A percentile compares a stretch with the other conserved stretches of the same genome.
Evolutionary conservation across 1,140 invertebrate genomes (phyloP).

Genomic region (Lasaia peninsularis): DNA sequence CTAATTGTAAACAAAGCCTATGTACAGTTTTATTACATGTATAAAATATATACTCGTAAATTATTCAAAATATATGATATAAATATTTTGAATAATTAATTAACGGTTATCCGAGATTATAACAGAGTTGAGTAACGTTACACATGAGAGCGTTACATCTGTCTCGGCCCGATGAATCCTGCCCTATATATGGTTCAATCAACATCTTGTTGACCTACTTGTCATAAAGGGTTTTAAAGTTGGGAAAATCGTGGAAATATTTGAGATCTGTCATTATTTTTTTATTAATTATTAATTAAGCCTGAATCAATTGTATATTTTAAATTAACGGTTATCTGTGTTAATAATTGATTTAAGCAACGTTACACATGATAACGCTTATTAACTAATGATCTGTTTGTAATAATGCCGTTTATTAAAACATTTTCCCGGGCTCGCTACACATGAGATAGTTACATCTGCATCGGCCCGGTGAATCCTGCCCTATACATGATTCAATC

Average conservation of each 20-base stretch:
- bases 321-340: background rate
- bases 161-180: background rate
- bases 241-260: no score
- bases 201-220: constrained; percentile 10
- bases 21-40: background rate
- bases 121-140: constrained; percentile 5
- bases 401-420: no score
- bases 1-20: no score
- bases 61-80: background rate
- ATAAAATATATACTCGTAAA: background rate
- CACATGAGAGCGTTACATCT: constrained; percentile 7
- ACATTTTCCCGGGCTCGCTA: no score
- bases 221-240: constrained; percentile 2
- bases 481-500: constrained; percentile 7
- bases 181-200: constrained; percentile 10
- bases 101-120: background rate
- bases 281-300: no score
- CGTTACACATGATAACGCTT: no score
- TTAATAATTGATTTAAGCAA: background rate
- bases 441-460: constrained; percentile 4
- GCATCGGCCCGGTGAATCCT: background rate
- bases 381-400: no score
- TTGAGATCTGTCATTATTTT: no score
- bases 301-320: no score
- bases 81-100: constrained; percentile 9